Conservation (phyloP, 2,888 invertebrate species). For the Nymphalis c-album region DNA sequence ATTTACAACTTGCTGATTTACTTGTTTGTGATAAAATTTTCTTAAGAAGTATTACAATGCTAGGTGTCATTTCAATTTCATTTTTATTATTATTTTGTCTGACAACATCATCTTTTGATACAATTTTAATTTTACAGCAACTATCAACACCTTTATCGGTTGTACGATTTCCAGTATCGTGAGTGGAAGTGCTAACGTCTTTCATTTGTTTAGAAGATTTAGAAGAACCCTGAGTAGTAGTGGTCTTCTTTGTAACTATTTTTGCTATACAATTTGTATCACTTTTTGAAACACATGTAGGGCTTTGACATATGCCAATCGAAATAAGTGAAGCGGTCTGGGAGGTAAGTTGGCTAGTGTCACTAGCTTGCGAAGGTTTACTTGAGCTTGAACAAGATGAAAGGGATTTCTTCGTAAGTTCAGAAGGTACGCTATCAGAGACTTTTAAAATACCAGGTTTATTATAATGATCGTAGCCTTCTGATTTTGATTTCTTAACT, state of each 20-base stretch:
- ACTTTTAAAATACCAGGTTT: slow-evolving; percentile 6
- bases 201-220: slow-evolving; percentile 4
- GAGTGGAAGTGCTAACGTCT: neutral
- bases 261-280: neutral
- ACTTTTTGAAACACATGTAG: neutral
- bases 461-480: slow-evolving; percentile 1
- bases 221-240: neutral
- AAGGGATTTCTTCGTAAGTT: neutral
- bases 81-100: slow-evolving; percentile 24
- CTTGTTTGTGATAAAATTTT: slow-evolving; percentile 31
- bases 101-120: slow-evolving; percentile 29
- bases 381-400: neutral
- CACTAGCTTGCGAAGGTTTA: neutral
- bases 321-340: slow-evolving; percentile 9
- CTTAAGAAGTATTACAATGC: slow-evolving; percentile 33
- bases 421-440: neutral
- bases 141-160: slow-evolving; percentile 12
- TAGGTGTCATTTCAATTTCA: slow-evolving; percentile 32
- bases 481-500: slow-evolving; percentile 15
- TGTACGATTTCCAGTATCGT: neutral
- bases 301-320: slow-evolving; percentile 10
- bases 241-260: neutral
- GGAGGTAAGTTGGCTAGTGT: slow-evolving; percentile 7
- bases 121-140: slow-evolving; percentile 36
- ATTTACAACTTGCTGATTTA: slow-evolving; percentile 24